phyloP scores from a whole-genome alignment of 2,888 invertebrate genomes.

The Lycophotia porphyrea region DNA sequence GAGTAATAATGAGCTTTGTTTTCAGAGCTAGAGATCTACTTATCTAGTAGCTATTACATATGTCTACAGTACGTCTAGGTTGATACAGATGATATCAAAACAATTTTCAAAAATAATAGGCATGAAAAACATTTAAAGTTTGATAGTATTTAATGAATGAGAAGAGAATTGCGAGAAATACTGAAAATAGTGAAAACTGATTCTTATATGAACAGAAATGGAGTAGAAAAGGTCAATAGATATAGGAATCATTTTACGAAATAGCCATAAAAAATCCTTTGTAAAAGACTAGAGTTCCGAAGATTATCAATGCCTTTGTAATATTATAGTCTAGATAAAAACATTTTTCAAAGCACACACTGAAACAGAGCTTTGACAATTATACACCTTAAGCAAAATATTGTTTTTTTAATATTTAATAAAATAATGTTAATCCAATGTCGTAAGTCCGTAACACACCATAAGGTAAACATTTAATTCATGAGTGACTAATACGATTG shows the following conservation, averaged over 20 bases:
- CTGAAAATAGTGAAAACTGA: background rate
- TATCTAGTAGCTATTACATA: slow-evolving; percentile 1
- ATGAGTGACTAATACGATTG: slow-evolving; percentile 44
- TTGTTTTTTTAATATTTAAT: background rate
- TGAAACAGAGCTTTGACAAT: background rate
- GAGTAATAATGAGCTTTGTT: slow-evolving; percentile 33
- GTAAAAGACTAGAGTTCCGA: too few species aligned
- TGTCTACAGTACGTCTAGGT: background rate
- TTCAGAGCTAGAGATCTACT: background rate
- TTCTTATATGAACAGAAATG: background rate
- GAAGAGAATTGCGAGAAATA: background rate
- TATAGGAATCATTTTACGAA: too few species aligned
- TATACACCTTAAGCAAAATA: background rate
- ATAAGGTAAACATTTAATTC: slow-evolving; percentile 16
- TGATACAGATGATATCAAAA: slow-evolving; percentile 15
- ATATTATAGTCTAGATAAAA: too few species aligned
- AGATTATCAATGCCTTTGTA: too few species aligned
- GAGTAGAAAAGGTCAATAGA: too few species aligned
- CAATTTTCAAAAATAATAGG: background rate
- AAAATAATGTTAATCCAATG: background rate
- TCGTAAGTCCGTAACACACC: background rate
- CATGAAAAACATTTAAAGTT: background rate
- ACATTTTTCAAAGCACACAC: background rate
- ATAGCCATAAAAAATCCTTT: too few species aligned
- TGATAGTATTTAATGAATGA: background rate